A percentile compares a stretch with the other conserved stretches of the same genome.
phyloP scores from a whole-genome alignment of 2,888 invertebrate genomes.

The Homarus gammarus region DNA sequence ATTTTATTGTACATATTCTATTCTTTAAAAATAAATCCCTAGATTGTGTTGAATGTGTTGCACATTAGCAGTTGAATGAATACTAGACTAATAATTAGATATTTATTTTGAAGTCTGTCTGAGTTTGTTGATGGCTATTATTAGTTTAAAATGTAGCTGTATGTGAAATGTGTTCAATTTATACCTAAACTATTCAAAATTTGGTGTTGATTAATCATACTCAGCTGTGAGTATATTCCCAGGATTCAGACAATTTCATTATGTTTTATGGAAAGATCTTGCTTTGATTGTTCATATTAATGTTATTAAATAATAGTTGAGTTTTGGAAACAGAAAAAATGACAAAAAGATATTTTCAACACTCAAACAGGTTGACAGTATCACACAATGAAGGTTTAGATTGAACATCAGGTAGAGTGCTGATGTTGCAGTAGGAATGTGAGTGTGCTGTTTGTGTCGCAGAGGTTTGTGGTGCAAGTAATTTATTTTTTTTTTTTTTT shows the following conservation, averaged over 20 bases:
- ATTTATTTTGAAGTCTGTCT: constrained; percentile 12
- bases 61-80: constrained; percentile 6
- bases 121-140: constrained; percentile 18
- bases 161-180: constrained; percentile 17
- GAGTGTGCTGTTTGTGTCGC: not conserved
- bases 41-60: constrained; percentile 17
- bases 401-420: not conserved
- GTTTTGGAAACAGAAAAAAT: not conserved
- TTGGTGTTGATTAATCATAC: constrained; percentile 1
- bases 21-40: constrained; percentile 14
- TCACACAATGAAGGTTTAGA: not conserved
- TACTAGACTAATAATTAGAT: constrained; percentile 9
- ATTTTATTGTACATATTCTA: constrained; percentile 24
- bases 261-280: not conserved
- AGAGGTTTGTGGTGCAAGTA: constrained; percentile 28
- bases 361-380: too few relatives aligned
- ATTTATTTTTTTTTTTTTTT: too few relatives aligned
- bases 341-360: too few relatives aligned
- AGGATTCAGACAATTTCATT: not conserved
- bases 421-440: constrained; percentile 7
- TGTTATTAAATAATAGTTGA: not conserved
- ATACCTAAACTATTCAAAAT: constrained; percentile 12
- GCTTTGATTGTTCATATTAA: not conserved
- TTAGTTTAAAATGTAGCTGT: constrained; percentile 6
- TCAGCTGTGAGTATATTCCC: not conserved